A percentile compares a stretch with the other conserved stretches of the same genome.
Evolutionary conservation across 1,140 invertebrate genomes (phyloP).

Genomic region (Cherax quadricarinatus): DNA sequence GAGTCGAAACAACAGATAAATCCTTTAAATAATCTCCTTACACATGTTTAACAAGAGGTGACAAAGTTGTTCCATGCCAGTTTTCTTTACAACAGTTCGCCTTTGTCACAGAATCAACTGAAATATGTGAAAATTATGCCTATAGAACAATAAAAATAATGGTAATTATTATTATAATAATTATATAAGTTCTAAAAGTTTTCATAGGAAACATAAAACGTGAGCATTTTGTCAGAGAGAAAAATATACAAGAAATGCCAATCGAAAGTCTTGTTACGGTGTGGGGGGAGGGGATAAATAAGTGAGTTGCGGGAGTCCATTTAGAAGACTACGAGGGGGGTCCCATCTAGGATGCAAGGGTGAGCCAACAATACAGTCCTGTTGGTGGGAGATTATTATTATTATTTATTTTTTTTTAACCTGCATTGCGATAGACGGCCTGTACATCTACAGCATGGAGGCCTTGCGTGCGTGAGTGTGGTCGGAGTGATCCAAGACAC

Average conservation of each 20-base stretch:
- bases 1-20: neutral
- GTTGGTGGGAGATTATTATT: neutral
- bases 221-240: constrained; percentile 45
- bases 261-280: constrained; percentile 2
- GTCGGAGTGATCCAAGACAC: constrained; percentile 51
- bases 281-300: constrained; percentile 4
- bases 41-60: too few relatives aligned
- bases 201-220: constrained; percentile 55
- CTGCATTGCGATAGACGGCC: neutral
- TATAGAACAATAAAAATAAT: constrained; percentile 32
- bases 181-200: constrained; percentile 47
- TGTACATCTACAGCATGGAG: constrained; percentile 13
- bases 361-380: constrained; percentile 28
- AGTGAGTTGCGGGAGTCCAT: constrained; percentile 35
- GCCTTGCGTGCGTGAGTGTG: constrained; percentile 46
- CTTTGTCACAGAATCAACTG: constrained; percentile 48
- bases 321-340: constrained; percentile 29
- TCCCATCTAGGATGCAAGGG: constrained; percentile 26
- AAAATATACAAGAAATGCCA: constrained; percentile 44
- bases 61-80: too few relatives aligned
- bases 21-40: too few relatives aligned
- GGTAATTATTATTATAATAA: constrained; percentile 9
- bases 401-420: neutral
- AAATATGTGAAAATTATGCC: constrained; percentile 27
- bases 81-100: neutral